A percentile compares a stretch with the other conserved stretches of the same genome.
Evolutionary conservation across 2,113 vertebrate genomes (phyloP).

Genomic region (Gracilinanus agilis): DNA sequence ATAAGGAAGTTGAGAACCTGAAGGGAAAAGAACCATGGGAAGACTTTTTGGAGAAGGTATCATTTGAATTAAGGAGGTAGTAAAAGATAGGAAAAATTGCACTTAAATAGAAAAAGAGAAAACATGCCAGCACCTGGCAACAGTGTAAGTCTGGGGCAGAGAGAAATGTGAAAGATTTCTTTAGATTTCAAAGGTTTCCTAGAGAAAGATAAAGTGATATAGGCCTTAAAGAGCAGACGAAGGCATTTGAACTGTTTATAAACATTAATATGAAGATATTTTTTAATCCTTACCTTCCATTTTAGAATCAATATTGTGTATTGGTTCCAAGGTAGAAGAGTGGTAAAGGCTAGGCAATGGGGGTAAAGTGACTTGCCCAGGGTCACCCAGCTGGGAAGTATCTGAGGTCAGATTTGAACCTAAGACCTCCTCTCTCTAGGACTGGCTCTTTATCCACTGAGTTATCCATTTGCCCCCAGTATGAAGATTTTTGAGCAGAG

Average conservation of each 20-base stretch:
- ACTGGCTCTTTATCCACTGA: no score
- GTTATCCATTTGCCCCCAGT: no score
- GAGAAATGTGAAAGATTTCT: neutral
- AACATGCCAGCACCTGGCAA: neutral
- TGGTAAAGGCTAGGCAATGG: no score
- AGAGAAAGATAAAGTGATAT: neutral
- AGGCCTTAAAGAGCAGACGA: neutral
- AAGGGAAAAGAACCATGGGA: neutral
- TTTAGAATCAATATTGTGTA: no score
- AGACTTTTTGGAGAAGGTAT: neutral
- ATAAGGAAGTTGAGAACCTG: neutral
- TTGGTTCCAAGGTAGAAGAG: no score
- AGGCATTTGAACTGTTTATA: neutral
- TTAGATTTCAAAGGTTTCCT: no score
- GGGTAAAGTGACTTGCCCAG: no score
- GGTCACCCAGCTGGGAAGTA: no score
- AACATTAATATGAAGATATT: neutral
- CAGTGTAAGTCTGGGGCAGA: neutral
- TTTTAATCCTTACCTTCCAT: no score
- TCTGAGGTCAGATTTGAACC: no score
- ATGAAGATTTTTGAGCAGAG: neutral
- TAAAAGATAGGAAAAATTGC: neutral
- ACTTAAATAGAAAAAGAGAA: neutral
- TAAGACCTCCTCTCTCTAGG: no score
- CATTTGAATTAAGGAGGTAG: neutral